Conservation (phyloP, 2,797 vertebrate species). For the Threskiornis aethiopicus region DNA sequence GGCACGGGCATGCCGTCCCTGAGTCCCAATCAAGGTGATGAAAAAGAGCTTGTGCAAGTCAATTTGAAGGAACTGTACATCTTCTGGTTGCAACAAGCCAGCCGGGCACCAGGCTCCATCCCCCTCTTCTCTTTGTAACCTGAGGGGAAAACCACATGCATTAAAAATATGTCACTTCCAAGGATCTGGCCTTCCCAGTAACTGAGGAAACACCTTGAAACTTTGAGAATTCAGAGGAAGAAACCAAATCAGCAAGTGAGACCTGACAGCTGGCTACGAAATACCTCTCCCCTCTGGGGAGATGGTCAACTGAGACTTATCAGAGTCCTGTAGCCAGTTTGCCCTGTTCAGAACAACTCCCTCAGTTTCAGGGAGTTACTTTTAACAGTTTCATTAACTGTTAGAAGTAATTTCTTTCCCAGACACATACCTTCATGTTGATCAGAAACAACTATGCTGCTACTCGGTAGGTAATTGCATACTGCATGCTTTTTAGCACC, state of each 20-base stretch:
- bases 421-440: not conserved
- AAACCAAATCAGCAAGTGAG: not conserved
- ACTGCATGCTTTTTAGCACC: not conserved
- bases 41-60: slow-evolving; percentile 85
- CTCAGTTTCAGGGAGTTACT: not conserved
- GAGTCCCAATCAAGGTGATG: slow-evolving; percentile 88
- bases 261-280: not conserved
- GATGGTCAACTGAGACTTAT: not conserved
- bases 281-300: not conserved
- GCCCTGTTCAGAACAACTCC: not conserved
- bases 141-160: not conserved
- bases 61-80: slow-evolving; percentile 89
- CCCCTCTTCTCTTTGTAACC: slow-evolving; percentile 85
- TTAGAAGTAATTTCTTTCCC: not conserved
- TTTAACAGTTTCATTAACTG: not conserved
- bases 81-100: slow-evolving; percentile 82
- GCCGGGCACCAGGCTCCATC: slow-evolving; percentile 91
- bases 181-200: not conserved
- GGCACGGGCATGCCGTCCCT: slow-evolving; percentile 85
- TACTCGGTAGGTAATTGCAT: not conserved
- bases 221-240: not conserved
- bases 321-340: not conserved
- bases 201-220: not conserved
- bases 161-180: not conserved
- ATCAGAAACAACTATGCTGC: not conserved